A percentile compares a stretch with the other conserved stretches of the same genome.
These are phyloP conservation scores for Andrena bucephala DNA, from an alignment of 2,888 invertebrate species.

Conservation along the genomic window DNA sequence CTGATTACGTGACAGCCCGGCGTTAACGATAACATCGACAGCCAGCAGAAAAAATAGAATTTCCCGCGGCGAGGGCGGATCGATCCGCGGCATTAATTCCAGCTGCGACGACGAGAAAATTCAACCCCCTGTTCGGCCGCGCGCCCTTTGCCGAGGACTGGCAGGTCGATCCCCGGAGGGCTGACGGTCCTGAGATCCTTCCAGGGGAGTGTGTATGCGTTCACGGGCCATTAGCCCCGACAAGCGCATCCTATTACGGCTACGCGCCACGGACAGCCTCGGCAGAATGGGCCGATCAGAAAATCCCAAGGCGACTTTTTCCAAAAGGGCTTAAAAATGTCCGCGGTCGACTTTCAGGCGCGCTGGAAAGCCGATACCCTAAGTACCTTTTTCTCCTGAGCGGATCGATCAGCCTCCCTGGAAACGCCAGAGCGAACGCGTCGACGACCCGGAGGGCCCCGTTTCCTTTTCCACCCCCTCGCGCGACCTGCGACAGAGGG, in stretches of 20 bases:
- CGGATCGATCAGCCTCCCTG: constrained; percentile 22
- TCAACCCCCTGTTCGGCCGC: constrained; percentile 26
- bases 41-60: constrained; percentile 37
- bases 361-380: constrained; percentile 46
- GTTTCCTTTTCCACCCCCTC: neutral
- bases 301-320: constrained; percentile 35
- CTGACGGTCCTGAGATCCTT: constrained; percentile 14
- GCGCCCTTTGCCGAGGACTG: constrained; percentile 29
- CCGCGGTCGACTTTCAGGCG: constrained; percentile 47
- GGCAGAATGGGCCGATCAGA: constrained; percentile 8
- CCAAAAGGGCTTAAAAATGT: constrained; percentile 34
- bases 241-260: constrained; percentile 63
- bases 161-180: constrained; percentile 32
- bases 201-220: constrained; percentile 49
- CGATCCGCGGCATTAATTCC: constrained; percentile 57
- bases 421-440: constrained; percentile 22
- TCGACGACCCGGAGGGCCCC: constrained; percentile 17
- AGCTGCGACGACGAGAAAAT: constrained; percentile 37
- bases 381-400: constrained; percentile 23
- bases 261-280: constrained; percentile 32
- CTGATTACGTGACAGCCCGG: constrained; percentile 36
- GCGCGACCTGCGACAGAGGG: neutral
- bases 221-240: constrained; percentile 65
- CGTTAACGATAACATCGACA: constrained; percentile 51
- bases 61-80: constrained; percentile 24